These are phyloP conservation scores for Agrilus mali DNA, from an alignment of 2,888 invertebrate species.

Conservation along the genomic window DNA sequence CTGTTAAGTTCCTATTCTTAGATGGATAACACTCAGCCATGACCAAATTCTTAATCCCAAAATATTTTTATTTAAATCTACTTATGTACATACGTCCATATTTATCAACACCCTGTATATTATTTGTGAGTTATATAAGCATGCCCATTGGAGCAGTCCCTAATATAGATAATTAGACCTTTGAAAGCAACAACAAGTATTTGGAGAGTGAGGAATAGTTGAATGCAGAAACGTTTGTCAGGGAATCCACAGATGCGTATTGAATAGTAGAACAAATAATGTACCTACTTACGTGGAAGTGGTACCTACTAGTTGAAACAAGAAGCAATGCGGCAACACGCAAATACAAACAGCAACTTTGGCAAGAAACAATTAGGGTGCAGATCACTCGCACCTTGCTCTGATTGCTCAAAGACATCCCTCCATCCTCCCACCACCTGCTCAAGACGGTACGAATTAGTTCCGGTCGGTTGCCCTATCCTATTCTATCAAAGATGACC, in stretches of 20 bases:
- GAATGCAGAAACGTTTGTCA: conserved; percentile 4
- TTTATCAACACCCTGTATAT: too few relatives aligned
- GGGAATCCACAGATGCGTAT: conserved; percentile 18
- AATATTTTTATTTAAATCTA: too few relatives aligned
- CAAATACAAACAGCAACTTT: conserved; percentile 26
- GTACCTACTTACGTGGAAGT: too few relatives aligned
- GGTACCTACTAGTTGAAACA: too few relatives aligned
- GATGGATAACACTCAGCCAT: too few relatives aligned
- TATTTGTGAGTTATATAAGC: too few relatives aligned
- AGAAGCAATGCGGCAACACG: conserved; percentile 17
- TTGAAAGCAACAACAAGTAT: conserved; percentile 2
- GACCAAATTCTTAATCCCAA: too few relatives aligned
- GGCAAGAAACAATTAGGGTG: conserved; percentile 23
- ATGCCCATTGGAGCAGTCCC: too few relatives aligned
- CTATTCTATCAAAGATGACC: not conserved
- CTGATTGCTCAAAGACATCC: conserved; percentile 24
- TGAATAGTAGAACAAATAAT: conserved; percentile 28
- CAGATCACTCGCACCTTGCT: conserved; percentile 24
- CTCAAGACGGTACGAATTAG: conserved; percentile 14
- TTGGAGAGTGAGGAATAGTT: not conserved
- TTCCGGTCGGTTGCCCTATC: conserved; percentile 1
- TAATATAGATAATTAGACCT: not conserved
- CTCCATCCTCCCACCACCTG: too few relatives aligned
- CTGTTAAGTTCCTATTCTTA: too few relatives aligned
- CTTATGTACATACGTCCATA: too few relatives aligned